Base-by-base conservation (phyloP, 53 echinoderm and acorn worm genomes). In the Henricia sp. region DNA sequence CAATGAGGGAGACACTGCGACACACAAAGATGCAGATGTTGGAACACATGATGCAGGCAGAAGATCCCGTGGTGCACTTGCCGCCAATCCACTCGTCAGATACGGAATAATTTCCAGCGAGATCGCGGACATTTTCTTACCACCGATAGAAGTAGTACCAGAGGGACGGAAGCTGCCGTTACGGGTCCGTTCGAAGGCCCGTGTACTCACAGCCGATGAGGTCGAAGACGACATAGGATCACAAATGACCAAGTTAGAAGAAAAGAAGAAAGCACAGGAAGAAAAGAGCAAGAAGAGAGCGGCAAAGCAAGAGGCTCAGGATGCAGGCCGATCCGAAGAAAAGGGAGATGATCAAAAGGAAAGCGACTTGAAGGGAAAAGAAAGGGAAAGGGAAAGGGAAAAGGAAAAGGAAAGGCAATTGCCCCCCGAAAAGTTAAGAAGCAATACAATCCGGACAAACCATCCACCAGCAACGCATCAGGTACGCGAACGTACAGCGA, bases 101-200 rank as follows among this genome's bases (percentile, higher is more conserved):
- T 54, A 19, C 54, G 54, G 54, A 16, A 54, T 46, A 10, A 10
- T 46, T 46, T 46, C 48, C 48, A 8, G 8, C 8, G 48, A 46
- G 14, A 14, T 46, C 14, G 48, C 48, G 48, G 8, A 8, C 48
- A 46, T 46, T 46, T 46, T 14, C 48, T 46, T 10, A 10, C 48
- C 48, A 14, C 48, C 48, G 8, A 46, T 10, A 46, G 14, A n/a
- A n/a, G n/a, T n/a, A n/a, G n/a, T 54, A 16, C 54, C 54, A 54
- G 54, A 54, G 20, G 54, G 54, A n/a, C 8, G 54, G 20, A 39
- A 82, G 48, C 42, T 39, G 32, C n/a, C 35, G 25, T 39, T 83
- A 20, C 39, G 60, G 33, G 27, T 83, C 52, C 6, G 62, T 69
- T n/a, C n/a, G n/a, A n/a, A n/a, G n/a, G n/a, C n/a, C n/a, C n/a